Base-by-base conservation (phyloP, 1,140 invertebrate genomes). In the Bombus terrestris region DNA sequence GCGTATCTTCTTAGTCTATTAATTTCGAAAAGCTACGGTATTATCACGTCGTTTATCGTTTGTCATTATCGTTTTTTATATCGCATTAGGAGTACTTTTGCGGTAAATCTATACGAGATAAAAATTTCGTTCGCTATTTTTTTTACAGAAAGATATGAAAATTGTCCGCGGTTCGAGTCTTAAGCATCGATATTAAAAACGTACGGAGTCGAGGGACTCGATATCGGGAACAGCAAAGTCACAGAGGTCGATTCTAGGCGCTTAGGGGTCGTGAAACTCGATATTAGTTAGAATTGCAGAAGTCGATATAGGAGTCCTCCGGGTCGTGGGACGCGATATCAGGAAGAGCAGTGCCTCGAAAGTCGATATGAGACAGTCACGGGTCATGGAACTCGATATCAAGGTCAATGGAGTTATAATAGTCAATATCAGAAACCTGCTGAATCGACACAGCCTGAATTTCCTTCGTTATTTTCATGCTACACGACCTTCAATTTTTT, bases 281-380 rank as follows among this genome's bases (percentile, higher is more conserved):
- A 78, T 78, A 64, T 62, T 53, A 57, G 32, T 12, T 35, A 18
- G 53, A 76, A 39, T 78, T 39, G 75, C 8, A n/a, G 75, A n/a
- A 25, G 8, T 41, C 57, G 57, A 64, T 64, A 18, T 64, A 64
- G 41, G 75, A n/a, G 57, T 41, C 37, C 15, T 78, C 5, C 57
- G 75, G 25, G 75, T 77, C 53, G 75, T 39, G 28, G 25, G 37
- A 41, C 15, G 12, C 53, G 57, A 62, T 77, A 77, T 77, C 75
- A 62, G 15, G 6, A n/a, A 28, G 13, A 59, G 15, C n/a, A 0
- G 28, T 8, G 37, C 35, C 59, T n/a, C 32, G 25, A 32, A 71
- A 59, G 74, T 12, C 32, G 47, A 59, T 59, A 25, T 6, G 6
- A 76, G 53, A 59, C 22, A 28, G 8, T 53, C 22, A 39, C n/a